Base-by-base conservation (phyloP, 2,797 vertebrate genomes). In the Alauda arvensis region DNA sequence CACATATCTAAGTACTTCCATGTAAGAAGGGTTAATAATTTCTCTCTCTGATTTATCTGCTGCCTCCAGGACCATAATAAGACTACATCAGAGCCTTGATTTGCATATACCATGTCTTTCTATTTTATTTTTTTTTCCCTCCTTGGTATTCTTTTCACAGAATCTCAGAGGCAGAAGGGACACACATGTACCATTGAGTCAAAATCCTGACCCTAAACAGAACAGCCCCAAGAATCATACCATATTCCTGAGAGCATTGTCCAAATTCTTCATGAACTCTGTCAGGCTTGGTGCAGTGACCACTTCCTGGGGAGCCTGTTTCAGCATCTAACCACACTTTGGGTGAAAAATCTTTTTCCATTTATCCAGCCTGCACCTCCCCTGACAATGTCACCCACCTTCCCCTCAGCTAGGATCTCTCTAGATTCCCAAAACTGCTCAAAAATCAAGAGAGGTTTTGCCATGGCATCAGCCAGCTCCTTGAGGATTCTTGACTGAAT, bases 161-260 rank as follows among this genome's bases (percentile, higher is more conserved):
- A 55, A 24, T 55, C 19, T 40, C 13, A 29, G 43, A 65, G 9
- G 7, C 49, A 25, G 34, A 81, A 56, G 34, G 26, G 18, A 33
- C 11, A 8, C 18, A 42, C 14, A 48, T 4, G 9, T 25, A 48
- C 56, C 29, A 62, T 3, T 14, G 34, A 71, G 14, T 34, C 17
- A 20, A 40, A 25, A 15, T 49, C 34, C 14, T 56, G 34, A 55
- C 3, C 14, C 43, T 34, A 18, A 63, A 48, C 14, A 48, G 43
- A 40, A 42, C 25, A 72, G 21, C 14, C 12, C 25, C 21, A 42
- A 34, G 34, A 65, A 15, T 49, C 5, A 26, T 26, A 65, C 6
- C 8, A 23, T 16, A 17, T 67, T 12, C n/a, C 12, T 0, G 0
- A 53, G 12, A 37, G 10, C 7, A 18, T n/a, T 51, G 23, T 37